Conservation (phyloP, 64 coral and sea anemone genomes). For the Catalaphyllia jardinei region DNA sequence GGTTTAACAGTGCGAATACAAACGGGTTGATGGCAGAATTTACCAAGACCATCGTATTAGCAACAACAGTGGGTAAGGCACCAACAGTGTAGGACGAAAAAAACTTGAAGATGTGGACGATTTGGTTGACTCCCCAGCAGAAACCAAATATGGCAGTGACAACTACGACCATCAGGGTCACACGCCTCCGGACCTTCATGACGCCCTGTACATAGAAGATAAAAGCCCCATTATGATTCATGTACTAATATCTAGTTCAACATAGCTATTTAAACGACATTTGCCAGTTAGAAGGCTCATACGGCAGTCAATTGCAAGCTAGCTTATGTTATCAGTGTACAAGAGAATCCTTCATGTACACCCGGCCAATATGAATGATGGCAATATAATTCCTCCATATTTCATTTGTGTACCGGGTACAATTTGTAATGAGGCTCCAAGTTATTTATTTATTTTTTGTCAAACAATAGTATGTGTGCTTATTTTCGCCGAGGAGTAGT, state of each 20-base stretch:
- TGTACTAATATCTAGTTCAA: not conserved
- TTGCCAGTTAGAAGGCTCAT: no score
- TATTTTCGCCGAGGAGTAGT: no score
- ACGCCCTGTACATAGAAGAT: not conserved
- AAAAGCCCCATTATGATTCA: not conserved
- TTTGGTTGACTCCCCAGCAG: slow-evolving; percentile 22
- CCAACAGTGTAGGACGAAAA: not conserved
- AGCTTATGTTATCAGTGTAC: no score
- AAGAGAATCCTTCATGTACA: no score
- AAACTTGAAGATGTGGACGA: not conserved
- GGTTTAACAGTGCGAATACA: not conserved
- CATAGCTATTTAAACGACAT: no score
- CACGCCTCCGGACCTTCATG: slow-evolving; percentile 19
- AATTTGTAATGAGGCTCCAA: no score
- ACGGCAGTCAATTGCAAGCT: no score
- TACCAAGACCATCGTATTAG: not conserved
- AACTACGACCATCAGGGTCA: slow-evolving; percentile 35
- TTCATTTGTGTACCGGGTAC: no score
- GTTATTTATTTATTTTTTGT: no score
- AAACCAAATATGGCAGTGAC: slow-evolving; percentile 28
- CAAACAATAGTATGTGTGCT: no score
- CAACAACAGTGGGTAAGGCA: not conserved
- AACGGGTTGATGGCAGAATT: not conserved
- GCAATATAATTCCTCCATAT: no score
- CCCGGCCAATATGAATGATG: no score